A percentile compares a stretch with the other conserved stretches of the same genome.
Evolutionary conservation across 2,888 invertebrate genomes (phyloP).

Genomic region (Athripsodes cinereus): DNA sequence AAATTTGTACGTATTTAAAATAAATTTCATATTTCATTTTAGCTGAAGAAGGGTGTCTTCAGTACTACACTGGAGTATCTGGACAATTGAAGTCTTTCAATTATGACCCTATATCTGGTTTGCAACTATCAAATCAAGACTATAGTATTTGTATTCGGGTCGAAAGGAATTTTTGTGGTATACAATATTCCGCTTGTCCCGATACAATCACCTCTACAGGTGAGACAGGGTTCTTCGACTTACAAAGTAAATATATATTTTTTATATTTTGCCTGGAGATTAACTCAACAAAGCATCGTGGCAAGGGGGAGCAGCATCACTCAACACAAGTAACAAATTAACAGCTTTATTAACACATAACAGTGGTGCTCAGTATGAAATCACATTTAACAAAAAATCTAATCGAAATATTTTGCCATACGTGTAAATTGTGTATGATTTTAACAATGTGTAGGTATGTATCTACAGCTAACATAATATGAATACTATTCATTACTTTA

Average conservation of each 20-base stretch:
- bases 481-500: too few relatives aligned
- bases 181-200: conserved; percentile 72
- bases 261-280: not conserved
- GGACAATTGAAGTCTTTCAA: conserved; percentile 80
- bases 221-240: conserved; percentile 22
- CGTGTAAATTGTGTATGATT: too few relatives aligned
- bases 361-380: not conserved
- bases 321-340: conserved; percentile 7
- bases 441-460: too few relatives aligned
- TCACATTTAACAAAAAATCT: not conserved
- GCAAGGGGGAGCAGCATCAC: conserved; percentile 4
- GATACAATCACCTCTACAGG: conserved; percentile 51
- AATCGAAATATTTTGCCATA: too few relatives aligned
- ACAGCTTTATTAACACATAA: too few relatives aligned
- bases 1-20: too few relatives aligned
- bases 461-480: too few relatives aligned
- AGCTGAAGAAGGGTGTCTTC: conserved; percentile 74
- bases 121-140: conserved; percentile 82
- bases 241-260: conserved; percentile 18
- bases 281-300: conserved; percentile 6
- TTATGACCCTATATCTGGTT: conserved; percentile 67
- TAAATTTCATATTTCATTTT: too few relatives aligned
- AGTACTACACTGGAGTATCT: conserved; percentile 72
- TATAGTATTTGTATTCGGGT: conserved; percentile 80
- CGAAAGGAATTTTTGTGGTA: conserved; percentile 81